Conservation (phyloP, 2,113 vertebrate species). For the Orientallactaga bullata region DNA sequence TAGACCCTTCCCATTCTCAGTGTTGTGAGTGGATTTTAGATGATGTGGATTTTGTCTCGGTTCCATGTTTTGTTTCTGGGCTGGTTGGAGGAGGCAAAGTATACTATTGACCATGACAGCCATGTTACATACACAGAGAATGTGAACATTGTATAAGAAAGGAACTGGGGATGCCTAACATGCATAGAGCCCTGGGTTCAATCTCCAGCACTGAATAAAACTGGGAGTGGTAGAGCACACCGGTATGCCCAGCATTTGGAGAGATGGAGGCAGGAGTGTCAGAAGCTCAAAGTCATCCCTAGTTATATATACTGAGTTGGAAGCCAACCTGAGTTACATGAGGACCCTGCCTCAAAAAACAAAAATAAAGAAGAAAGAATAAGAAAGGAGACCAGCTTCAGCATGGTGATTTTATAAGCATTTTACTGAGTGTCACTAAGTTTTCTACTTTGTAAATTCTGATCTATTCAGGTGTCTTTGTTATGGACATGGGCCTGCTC, state of each 20-base stretch:
- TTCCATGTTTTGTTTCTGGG: neutral
- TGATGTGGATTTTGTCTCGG: neutral
- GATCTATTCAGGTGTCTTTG: neutral
- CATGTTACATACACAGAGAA: rapidly evolving
- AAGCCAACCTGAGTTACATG: no score
- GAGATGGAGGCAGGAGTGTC: no score
- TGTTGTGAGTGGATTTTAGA: neutral
- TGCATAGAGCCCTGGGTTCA: no score
- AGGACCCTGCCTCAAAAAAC: no score
- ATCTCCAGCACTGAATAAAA: no score
- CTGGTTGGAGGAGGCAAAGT: neutral
- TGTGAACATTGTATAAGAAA: neutral
- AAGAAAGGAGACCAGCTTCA: neutral
- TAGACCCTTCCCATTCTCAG: neutral
- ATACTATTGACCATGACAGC: no score
- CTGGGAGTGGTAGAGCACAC: no score
- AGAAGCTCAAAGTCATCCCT: no score
- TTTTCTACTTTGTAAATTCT: neutral
- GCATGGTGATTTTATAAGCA: neutral
- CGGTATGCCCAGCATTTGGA: no score
- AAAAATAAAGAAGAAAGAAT: no score
- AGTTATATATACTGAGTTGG: no score
- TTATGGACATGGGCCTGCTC: neutral
- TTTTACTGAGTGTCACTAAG: neutral
- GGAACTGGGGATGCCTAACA: neutral